phyloP scores from a whole-genome alignment of 2,888 invertebrate species.

The Acanthoscelides obtectus region DNA sequence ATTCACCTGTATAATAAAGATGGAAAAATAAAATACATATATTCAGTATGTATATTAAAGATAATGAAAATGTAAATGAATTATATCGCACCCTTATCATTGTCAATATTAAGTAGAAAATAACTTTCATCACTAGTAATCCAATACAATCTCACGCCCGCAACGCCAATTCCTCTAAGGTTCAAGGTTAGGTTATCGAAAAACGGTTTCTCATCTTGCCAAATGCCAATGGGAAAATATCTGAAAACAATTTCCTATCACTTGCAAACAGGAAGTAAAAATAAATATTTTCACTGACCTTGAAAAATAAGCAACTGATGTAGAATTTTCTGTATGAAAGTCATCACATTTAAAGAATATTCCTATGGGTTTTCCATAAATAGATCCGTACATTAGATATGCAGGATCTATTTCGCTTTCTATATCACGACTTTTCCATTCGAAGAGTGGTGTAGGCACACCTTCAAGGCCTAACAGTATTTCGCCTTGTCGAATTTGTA shows the following conservation, averaged over 20 bases:
- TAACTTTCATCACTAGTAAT: conserved; percentile 33
- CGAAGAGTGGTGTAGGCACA: conserved; percentile 47
- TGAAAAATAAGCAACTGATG: not conserved
- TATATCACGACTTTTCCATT: conserved; percentile 47
- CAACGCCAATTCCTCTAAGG: conserved; percentile 47
- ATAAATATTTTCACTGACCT: not conserved
- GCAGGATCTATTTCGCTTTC: conserved; percentile 46
- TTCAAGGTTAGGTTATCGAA: conserved; percentile 45
- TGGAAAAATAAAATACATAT: not conserved
- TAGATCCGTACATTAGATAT: conserved; percentile 49
- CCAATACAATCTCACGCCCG: conserved; percentile 44
- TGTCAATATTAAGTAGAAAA: conserved; percentile 7
- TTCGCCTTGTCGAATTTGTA: conserved; percentile 48
- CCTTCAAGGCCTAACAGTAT: conserved; percentile 50
- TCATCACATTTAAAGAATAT: conserved; percentile 48
- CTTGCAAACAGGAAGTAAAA: not conserved
- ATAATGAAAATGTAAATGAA: not conserved
- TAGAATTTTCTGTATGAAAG: conserved; percentile 50
- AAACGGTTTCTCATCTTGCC: conserved; percentile 37
- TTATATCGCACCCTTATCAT: conserved; percentile 3
- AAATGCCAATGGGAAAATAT: conserved; percentile 43
- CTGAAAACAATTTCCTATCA: conserved; percentile 32
- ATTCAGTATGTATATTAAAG: too few species aligned
- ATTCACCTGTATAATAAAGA: not conserved
- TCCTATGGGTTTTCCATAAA: conserved; percentile 47